phyloP scores from a whole-genome alignment of 1,140 invertebrate genomes.

The Solenopsis fugax region DNA sequence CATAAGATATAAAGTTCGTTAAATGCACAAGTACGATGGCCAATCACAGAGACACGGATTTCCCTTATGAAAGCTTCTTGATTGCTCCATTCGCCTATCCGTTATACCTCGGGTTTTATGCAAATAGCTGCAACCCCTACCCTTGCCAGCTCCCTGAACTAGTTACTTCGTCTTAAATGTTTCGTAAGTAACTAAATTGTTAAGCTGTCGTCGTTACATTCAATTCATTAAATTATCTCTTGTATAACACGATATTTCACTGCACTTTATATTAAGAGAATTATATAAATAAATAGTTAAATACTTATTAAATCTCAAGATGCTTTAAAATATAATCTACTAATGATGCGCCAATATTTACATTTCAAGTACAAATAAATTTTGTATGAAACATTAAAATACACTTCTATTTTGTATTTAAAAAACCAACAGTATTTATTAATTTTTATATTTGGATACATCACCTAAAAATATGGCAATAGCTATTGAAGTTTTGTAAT shows the following conservation, averaged over 20 bases:
- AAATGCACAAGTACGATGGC: slow-evolving; percentile 18
- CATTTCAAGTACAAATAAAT: background rate
- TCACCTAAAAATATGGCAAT: background rate
- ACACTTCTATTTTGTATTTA: background rate
- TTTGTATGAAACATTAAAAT: background rate
- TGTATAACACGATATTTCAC: slow-evolving; percentile 1
- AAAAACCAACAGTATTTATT: background rate
- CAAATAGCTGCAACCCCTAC: slow-evolving; percentile 46
- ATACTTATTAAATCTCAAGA: background rate
- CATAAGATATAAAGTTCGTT: slow-evolving; percentile 51
- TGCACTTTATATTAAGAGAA: background rate
- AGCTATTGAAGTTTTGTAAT: background rate
- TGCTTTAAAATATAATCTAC: background rate
- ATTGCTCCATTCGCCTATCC: slow-evolving; percentile 59
- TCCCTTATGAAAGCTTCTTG: slow-evolving; percentile 56
- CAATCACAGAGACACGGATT: slow-evolving; percentile 57
- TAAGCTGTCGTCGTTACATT: slow-evolving; percentile 23
- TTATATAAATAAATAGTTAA: slow-evolving; percentile 21
- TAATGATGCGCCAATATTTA: background rate
- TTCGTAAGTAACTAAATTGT: slow-evolving; percentile 58
- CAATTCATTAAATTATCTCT: slow-evolving; percentile 60
- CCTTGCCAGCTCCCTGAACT: slow-evolving; percentile 24
- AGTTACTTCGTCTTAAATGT: slow-evolving; percentile 59
- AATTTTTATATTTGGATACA: background rate
- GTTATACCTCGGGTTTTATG: slow-evolving; percentile 63